Conservation (phyloP, 2,113 vertebrate species). For the Daboia siamensis region DNA sequence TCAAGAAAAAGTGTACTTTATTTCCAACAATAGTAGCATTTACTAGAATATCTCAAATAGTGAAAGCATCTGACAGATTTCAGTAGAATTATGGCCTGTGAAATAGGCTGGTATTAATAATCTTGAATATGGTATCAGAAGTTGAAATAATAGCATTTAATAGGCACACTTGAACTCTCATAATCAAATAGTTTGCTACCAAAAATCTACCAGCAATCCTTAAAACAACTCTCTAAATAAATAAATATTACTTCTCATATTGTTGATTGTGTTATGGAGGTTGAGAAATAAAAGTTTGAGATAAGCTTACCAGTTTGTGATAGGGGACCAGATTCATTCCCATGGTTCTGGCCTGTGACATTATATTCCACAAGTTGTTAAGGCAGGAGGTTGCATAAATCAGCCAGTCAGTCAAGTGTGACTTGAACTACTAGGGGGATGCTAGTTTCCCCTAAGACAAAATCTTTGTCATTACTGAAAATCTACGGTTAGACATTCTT, state of each 20-base stretch:
- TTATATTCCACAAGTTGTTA: neutral
- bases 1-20: neutral
- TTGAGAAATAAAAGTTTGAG: neutral
- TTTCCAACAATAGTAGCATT: neutral
- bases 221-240: neutral
- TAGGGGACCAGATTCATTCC: neutral
- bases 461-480: neutral
- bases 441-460: neutral
- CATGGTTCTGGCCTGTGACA: neutral
- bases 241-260: neutral
- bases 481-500: neutral
- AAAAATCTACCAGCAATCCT: neutral
- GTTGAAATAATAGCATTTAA: neutral
- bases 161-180: neutral
- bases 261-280: neutral
- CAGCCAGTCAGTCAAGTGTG: neutral
- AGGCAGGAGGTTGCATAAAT: neutral
- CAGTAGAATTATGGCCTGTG: neutral
- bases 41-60: neutral
- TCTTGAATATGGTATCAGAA: neutral
- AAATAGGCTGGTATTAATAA: neutral
- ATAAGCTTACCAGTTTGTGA: neutral
- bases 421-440: neutral
- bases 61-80: neutral
- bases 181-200: neutral